These are phyloP conservation scores for Anoplopoma fimbria DNA, from an alignment of 2,113 vertebrate genomes.

Conservation along the genomic window DNA sequence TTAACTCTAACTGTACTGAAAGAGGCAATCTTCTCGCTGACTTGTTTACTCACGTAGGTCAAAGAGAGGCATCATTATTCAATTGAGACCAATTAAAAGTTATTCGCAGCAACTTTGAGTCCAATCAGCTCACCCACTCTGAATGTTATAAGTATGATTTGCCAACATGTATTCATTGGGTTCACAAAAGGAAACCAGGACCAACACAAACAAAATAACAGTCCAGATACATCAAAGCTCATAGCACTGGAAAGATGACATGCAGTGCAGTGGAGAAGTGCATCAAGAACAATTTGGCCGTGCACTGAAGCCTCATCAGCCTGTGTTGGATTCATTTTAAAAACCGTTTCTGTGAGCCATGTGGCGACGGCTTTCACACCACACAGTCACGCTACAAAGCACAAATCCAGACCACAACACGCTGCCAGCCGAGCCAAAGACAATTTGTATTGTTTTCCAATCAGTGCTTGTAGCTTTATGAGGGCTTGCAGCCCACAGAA, in stretches of 20 bases:
- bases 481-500: conserved; percentile 63
- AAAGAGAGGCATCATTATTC: too few relatives aligned
- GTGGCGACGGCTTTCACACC: conserved; percentile 33
- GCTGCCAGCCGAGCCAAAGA: conserved; percentile 57
- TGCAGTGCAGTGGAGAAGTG: background rate
- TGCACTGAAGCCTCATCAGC: conserved; percentile 16
- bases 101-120: background rate
- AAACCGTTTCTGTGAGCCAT: conserved; percentile 23
- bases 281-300: background rate
- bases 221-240: background rate
- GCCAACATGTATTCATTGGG: background rate
- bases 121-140: conserved; percentile 7
- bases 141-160: background rate
- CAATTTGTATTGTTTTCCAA: conserved; percentile 71
- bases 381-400: conserved; percentile 15
- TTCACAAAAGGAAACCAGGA: conserved; percentile 1
- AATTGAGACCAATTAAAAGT: too few relatives aligned
- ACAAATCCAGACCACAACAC: conserved; percentile 39
- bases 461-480: conserved; percentile 57
- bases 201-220: conserved; percentile 4
- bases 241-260: background rate
- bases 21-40: too few relatives aligned
- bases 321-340: conserved; percentile 14
- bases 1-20: too few relatives aligned
- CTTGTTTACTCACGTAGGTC: too few relatives aligned